Evolutionary conservation across 2,113 vertebrate genomes (phyloP).

Genomic region (Vireo altiloquus): DNA sequence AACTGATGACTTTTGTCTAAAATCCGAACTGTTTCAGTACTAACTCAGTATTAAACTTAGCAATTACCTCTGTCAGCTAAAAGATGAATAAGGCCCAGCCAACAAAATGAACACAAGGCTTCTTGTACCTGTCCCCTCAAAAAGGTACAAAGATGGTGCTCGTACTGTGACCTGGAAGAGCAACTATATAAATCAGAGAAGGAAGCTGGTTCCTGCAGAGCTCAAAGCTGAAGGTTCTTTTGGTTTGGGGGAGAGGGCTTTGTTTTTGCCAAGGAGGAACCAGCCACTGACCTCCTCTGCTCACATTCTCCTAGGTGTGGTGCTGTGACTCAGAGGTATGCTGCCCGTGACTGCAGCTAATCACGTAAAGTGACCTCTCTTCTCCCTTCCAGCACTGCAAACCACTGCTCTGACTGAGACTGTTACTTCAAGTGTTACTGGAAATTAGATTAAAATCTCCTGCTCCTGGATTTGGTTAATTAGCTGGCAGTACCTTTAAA

Average conservation of each 20-base stretch:
- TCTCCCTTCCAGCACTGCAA: neutral
- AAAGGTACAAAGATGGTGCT: neutral
- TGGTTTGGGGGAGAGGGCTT: neutral
- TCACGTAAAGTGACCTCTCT: neutral
- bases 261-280: neutral
- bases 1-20: neutral
- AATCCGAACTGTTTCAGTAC: neutral
- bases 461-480: neutral
- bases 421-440: neutral
- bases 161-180: fast-evolving
- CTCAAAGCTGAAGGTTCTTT: neutral
- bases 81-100: neutral
- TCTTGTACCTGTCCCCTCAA: neutral
- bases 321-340: neutral
- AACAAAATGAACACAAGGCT: neutral
- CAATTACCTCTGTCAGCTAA: neutral
- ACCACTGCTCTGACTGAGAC: neutral
- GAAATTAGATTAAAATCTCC: neutral
- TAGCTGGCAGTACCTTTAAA: neutral
- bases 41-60: neutral
- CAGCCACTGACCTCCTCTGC: neutral
- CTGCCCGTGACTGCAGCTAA: neutral
- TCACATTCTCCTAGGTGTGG: neutral
- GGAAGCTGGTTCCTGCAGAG: neutral
- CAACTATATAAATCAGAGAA: neutral